These are phyloP conservation scores for Palythoa caribaeorum DNA, from an alignment of 92 coral and sea anemone genomes.

Conservation along the genomic window DNA sequence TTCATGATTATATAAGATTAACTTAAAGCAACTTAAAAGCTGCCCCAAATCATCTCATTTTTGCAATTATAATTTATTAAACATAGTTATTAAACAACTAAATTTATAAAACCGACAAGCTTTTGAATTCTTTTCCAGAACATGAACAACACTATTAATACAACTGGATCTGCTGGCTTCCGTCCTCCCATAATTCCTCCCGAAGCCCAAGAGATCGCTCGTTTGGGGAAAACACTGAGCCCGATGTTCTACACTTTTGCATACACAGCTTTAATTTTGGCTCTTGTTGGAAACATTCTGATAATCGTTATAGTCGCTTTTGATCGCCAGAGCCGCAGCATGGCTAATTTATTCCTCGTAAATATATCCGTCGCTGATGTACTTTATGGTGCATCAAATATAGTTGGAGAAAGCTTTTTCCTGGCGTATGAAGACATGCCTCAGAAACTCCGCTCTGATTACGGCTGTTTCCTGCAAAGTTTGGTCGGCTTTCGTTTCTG, in stretches of 20 bases:
- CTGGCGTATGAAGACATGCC: slow-evolving; percentile 39
- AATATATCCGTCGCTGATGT: slow-evolving; percentile 56
- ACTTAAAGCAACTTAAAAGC: background rate
- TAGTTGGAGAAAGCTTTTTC: slow-evolving; percentile 56
- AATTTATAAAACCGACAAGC: background rate
- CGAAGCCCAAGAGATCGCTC: slow-evolving; percentile 3
- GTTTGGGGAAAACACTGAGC: slow-evolving; percentile 24
- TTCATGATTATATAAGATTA: too few species aligned
- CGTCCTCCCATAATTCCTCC: background rate
- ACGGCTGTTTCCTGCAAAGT: slow-evolving; percentile 44
- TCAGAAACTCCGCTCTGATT: slow-evolving; percentile 6
- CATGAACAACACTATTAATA: background rate
- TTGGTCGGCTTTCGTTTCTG: slow-evolving; percentile 45
- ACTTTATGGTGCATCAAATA: slow-evolving; percentile 54
- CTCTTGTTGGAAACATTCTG: slow-evolving; percentile 53
- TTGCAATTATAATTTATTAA: background rate
- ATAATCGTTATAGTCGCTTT: slow-evolving; percentile 53
- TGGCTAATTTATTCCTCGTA: slow-evolving; percentile 57
- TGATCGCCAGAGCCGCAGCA: slow-evolving; percentile 48
- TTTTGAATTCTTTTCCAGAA: background rate
- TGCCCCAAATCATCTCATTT: background rate
- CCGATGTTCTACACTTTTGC: slow-evolving; percentile 56
- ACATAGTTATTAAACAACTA: background rate
- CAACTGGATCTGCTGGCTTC: slow-evolving; percentile 4
- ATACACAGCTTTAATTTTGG: slow-evolving; percentile 33